Evolutionary conservation across 2,888 invertebrate genomes (phyloP), one percentile per base, ranked within the genome.

Genomic region (Pomacea canaliculata): DNA sequence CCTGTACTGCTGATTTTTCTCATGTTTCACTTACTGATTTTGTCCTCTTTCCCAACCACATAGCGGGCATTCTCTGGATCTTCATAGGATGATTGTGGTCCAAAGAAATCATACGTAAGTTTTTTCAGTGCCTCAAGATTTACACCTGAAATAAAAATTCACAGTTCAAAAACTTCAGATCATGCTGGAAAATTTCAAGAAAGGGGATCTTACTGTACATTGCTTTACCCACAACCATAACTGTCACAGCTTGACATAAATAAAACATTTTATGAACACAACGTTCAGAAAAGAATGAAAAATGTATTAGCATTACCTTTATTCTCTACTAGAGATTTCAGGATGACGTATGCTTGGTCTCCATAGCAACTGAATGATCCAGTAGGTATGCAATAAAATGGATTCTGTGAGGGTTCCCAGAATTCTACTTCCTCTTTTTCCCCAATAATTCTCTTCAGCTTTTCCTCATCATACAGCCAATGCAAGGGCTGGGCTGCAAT

Each of bases 381-480:
- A 7, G 81, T 83, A 23, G 79, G 76, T 49, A 84, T 81, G 48
- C 80, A 73, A 74, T 88, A 88, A 75, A 85, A 88, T 16, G 88
- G 87, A 76, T 88, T 88, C 4, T 81, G 79, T 13, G 87, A 86
- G 0, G 86, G 84, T 49, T 82, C 80, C 81, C 85, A 82, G 80
- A 88, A 88, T 70, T 85, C 85, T 37, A 86, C 70, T 71, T 88
- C 86, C 19, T 85, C 79, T 23, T 76, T 78, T 13, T 79, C 82
- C 16, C 78, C 81, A 51, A 86, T 76, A 18, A 86, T 72, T 12
- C 72, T 72, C 37, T 84, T 80, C 46, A 87, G 78, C 59, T 84
- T 84, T 19, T 83, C 81, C 37, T 81, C 79, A n/a, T 86, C 82
- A 78, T 88, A 88, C 60, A 84, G 85, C 88, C 88, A 88, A 76